A percentile compares a stretch with the other conserved stretches of the same genome.
Evolutionary conservation across 2,113 vertebrate species (phyloP).

Genomic region (Dicentrarchus labrax): DNA sequence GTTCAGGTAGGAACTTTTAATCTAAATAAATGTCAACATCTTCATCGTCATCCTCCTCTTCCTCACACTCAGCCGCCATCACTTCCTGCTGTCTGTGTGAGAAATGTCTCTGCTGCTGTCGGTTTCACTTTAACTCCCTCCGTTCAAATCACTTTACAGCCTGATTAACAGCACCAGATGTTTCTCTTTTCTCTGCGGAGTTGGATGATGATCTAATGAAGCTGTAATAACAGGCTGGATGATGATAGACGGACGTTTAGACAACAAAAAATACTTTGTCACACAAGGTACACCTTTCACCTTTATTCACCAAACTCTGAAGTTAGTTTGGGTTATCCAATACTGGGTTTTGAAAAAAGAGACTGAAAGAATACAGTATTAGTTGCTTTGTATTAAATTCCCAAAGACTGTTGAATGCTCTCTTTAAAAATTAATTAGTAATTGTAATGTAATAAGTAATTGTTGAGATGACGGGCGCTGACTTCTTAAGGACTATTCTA

Average conservation of each 20-base stretch:
- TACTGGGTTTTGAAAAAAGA: background rate
- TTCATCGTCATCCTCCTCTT: background rate
- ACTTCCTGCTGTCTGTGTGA: conserved; percentile 27
- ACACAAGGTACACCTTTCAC: background rate
- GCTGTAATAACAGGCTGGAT: background rate
- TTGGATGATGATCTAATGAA: conserved; percentile 5
- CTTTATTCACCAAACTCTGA: background rate
- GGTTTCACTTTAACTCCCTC: conserved; percentile 37
- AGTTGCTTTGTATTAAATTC: background rate
- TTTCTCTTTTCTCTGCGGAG: conserved; percentile 40
- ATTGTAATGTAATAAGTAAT: too few relatives aligned
- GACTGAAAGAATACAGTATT: too few relatives aligned
- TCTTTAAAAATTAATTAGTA: too few relatives aligned
- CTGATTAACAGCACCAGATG: conserved; percentile 67
- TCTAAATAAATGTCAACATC: background rate
- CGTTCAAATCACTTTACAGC: conserved; percentile 49
- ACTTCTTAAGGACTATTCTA: too few relatives aligned
- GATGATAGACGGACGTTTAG: background rate
- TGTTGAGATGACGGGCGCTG: too few relatives aligned
- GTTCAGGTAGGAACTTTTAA: conserved; percentile 63
- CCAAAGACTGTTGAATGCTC: background rate
- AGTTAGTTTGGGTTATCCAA: background rate
- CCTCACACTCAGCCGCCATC: conserved; percentile 24
- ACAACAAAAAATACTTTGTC: background rate
- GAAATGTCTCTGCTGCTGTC: conserved; percentile 24